Evolutionary conservation across 2,113 vertebrate genomes (phyloP).

Genomic region (Pogonocichla stellata): DNA sequence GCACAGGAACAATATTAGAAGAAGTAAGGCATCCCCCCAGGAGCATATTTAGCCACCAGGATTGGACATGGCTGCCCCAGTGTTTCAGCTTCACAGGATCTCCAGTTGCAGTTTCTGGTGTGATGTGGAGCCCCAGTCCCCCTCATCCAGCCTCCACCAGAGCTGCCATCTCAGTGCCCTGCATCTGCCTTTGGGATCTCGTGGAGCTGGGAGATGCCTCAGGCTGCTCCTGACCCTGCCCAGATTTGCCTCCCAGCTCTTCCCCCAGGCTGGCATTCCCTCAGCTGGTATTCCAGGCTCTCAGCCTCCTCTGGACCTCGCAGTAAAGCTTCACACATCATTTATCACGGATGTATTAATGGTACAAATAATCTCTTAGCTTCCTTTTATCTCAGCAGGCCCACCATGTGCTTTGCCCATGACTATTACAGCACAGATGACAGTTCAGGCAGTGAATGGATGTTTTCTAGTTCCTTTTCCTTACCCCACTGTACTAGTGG

Average conservation of each 20-base stretch:
- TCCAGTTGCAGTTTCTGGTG: background rate
- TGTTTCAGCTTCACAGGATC: background rate
- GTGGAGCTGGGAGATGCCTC: background rate
- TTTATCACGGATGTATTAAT: constrained; percentile 53
- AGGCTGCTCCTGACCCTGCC: background rate
- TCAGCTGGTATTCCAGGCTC: background rate
- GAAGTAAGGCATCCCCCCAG: background rate
- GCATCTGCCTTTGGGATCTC: background rate
- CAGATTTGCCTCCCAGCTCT: background rate
- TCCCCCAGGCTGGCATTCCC: background rate
- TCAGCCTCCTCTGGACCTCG: background rate
- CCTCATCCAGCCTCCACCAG: background rate
- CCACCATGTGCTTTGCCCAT: constrained; percentile 42
- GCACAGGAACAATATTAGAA: background rate
- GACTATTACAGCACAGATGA: constrained; percentile 54
- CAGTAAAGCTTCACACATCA: constrained; percentile 43
- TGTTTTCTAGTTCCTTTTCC: constrained; percentile 35
- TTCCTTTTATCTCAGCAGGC: constrained; percentile 62
- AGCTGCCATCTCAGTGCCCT: background rate
- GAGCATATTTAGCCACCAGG: background rate
- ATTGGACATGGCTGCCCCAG: background rate
- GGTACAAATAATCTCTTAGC: constrained; percentile 56
- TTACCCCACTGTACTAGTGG: background rate
- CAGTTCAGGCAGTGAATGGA: constrained; percentile 3
- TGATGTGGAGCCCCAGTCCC: background rate